Evolutionary conservation across 2,797 vertebrate species (phyloP).

Genomic region (Falco berigora): DNA sequence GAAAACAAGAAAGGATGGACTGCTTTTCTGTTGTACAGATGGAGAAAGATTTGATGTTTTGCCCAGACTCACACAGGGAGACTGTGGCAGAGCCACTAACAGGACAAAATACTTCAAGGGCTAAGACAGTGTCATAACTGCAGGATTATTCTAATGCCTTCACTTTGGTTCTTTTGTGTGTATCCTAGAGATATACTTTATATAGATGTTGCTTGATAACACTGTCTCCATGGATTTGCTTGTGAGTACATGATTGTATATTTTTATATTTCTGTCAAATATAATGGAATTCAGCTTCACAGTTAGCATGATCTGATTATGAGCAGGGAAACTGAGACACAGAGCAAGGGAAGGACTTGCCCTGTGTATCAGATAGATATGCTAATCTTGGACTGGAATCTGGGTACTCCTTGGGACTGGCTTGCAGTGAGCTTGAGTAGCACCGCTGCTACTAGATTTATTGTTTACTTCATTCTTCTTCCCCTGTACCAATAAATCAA

Average conservation of each 20-base stretch:
- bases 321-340: neutral
- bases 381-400: neutral
- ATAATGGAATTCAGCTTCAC: neutral
- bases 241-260: neutral
- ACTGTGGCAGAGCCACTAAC: neutral
- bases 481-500: neutral
- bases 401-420: neutral
- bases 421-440: neutral
- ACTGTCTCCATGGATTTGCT: neutral
- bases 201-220: neutral
- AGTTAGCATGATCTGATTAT: neutral
- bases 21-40: neutral
- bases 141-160: neutral
- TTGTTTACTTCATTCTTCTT: neutral
- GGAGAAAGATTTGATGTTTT: neutral
- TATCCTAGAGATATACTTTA: neutral
- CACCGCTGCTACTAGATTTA: neutral
- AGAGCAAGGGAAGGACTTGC: neutral
- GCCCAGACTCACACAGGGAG: neutral
- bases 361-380: neutral
- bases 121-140: neutral
- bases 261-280: neutral
- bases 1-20: neutral
- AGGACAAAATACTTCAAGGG: neutral
- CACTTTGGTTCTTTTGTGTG: neutral